These are phyloP conservation scores for Manis javanica DNA, from an alignment of 2,797 vertebrate species.

Conservation along the genomic window DNA sequence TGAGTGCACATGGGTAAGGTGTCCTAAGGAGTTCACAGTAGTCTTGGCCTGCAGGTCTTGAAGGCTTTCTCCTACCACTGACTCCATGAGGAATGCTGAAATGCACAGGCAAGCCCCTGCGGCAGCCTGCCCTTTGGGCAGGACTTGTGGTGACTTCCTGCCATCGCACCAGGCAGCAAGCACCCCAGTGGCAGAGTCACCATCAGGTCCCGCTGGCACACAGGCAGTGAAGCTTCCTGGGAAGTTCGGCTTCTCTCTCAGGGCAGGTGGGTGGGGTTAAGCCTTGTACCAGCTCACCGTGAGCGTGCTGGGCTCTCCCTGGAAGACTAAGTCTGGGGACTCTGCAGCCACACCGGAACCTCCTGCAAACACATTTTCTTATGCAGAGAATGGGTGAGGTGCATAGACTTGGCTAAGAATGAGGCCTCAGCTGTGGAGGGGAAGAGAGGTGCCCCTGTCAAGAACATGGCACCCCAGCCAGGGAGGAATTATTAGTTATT, in stretches of 20 bases:
- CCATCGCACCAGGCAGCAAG: fast-evolving
- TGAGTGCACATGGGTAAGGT: too few relatives aligned
- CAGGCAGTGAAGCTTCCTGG: background rate
- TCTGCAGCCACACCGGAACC: too few relatives aligned
- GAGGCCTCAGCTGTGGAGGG: background rate
- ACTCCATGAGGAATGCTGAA: fast-evolving
- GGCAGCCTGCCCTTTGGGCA: fast-evolving
- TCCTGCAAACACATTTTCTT: background rate
- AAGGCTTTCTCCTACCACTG: background rate
- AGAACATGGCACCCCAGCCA: background rate
- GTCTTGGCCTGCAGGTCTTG: fast-evolving
- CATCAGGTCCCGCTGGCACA: background rate
- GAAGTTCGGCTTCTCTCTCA: fast-evolving
- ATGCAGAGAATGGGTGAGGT: background rate
- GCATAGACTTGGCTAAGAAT: fast-evolving
- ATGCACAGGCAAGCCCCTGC: background rate
- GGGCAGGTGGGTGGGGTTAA: fast-evolving
- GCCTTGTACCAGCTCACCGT: fast-evolving
- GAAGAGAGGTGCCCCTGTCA: background rate
- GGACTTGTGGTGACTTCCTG: fast-evolving
- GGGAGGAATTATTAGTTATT: background rate
- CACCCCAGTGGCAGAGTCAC: fast-evolving
- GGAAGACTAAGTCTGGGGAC: background rate
- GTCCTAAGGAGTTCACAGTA: too few relatives aligned
- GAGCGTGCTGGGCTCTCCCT: fast-evolving